Base-by-base conservation (phyloP, 37 sponge, comb jelly and placozoan genomes). In the Crambe crambe region DNA sequence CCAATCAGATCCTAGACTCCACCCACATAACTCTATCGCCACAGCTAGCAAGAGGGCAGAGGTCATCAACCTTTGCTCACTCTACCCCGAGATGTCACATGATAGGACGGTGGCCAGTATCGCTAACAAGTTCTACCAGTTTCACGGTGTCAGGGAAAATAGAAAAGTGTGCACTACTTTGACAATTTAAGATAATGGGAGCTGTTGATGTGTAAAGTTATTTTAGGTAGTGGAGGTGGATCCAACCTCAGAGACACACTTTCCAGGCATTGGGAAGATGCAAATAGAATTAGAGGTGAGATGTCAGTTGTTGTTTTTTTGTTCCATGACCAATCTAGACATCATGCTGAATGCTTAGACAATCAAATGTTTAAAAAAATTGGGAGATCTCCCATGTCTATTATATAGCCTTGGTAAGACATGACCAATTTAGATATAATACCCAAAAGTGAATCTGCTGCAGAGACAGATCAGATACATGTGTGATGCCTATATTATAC, bases 41-140 rank as follows among this genome's bases (percentile, higher is more conserved):
- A 91, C 92, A 15, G 37, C 73, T 27, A 91, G 92, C 60, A 74
- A 22, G 36, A 54, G 70, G 26, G 80, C 87, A 2, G 31, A 74
- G 2, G 76, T 75, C 0, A 68, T 70, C 20, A 80, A 87, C 82
- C 61, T 81, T 4, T 70, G 70, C 27, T 44, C 59, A 2, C 60
- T 69, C 15, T 18, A 58, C 30, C 70, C 76, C 1, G 63, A 39
- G 30, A 10, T 83, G 31, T 61, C 58, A 2, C 72, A 57, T 60
- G 74, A 82, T 2, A 25, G 9, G 0, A 73, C 54, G 44, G 62
- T 63, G 17, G 30, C 6, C n/a, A 61, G 73, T 41, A 77, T 88
- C 8, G 89, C 89, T 31, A 39, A 69, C 36, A 54, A 51, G 56
- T 88, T 88, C 72, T 83, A 88, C 63, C 56, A 77, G 25, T 51